Evolutionary conservation across 1,140 invertebrate genomes (phyloP), one percentile per base, ranked within the genome.

Genomic region (Temnothorax longispinosus): DNA sequence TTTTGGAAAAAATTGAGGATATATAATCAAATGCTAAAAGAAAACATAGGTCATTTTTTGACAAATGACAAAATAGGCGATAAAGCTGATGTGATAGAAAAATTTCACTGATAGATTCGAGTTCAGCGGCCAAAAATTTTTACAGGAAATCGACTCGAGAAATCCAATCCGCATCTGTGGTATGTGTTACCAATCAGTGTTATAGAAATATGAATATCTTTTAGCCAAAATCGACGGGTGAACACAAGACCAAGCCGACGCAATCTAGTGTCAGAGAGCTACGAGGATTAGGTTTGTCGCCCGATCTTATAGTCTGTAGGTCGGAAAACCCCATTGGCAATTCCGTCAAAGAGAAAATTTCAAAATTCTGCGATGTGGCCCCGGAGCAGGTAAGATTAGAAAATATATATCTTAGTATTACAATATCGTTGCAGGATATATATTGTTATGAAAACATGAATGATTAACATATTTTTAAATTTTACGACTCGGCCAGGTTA

Each of bases 221-320:
- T 94, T 95, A 97, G 97, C 99, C 98, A 52, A 97, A 97, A 94
- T 96, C 98, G 15, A 98, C 98, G 1, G 99, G 99, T 15, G 99
- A 99, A 95, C 97, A 99, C 18, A 99, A 99, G 96, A 99, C 99
- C 3, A 99, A 99, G 95, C 99, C 99, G 32, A 99, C 99, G 18
- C 99, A 99, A 95, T 97, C 98, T 4, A 99, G 98, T 87, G 98
- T 99, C 1, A 96, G 98, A 87, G 98, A 99, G 95, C 94, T 99
- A 3, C 96, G 99, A 87, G 98, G 98, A 6, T 96, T 99, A 35
- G 99, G 99, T 7, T 95, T 99, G 35, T 98, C 97, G n/a, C 99
- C 99, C 0, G 99, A 99, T 96, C 96, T 99, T 74, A 99, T 99
- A 94, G 97, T 99, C 21, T 99, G 99, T 93, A 96, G 99, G 67